Evolutionary conservation across 2,888 invertebrate species (phyloP).

Genomic region (Cheilosia soror): DNA sequence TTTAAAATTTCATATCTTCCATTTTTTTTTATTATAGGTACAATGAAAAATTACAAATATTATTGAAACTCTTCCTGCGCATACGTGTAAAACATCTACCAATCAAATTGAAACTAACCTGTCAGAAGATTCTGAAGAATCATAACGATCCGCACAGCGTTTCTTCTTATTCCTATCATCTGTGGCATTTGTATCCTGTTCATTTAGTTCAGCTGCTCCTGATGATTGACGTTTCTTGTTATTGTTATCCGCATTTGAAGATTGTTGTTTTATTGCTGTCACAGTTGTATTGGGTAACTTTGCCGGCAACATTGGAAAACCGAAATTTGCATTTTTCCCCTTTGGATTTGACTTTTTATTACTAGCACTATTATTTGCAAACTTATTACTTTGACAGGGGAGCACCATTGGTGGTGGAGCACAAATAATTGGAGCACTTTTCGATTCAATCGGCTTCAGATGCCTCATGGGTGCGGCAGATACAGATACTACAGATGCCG

Average conservation of each 20-base stretch:
- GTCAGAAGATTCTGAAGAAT: slow-evolving; percentile 97
- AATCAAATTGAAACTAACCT: slow-evolving; percentile 86
- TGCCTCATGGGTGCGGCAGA: slow-evolving; percentile 15
- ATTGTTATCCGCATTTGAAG: slow-evolving; percentile 25
- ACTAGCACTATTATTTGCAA: slow-evolving; percentile 28
- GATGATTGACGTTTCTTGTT: slow-evolving; percentile 48
- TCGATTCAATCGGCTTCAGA: slow-evolving; percentile 24
- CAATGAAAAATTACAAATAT: too few relatives aligned
- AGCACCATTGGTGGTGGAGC: slow-evolving; percentile 65
- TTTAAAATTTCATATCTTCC: too few relatives aligned
- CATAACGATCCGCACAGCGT: slow-evolving; percentile 95
- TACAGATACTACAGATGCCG: slow-evolving; percentile 25
- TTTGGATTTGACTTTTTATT: slow-evolving; percentile 54
- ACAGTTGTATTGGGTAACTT: slow-evolving; percentile 7
- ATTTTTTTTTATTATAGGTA: too few relatives aligned
- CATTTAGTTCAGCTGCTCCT: background rate
- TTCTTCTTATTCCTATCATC: slow-evolving; percentile 91
- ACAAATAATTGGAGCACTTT: slow-evolving; percentile 63
- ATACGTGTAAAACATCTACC: background rate
- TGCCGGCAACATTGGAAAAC: slow-evolving; percentile 46
- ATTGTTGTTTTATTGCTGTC: slow-evolving; percentile 25
- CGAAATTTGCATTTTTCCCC: slow-evolving; percentile 56
- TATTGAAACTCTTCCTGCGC: too few relatives aligned
- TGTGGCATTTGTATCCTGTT: slow-evolving; percentile 78
- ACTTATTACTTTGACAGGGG: slow-evolving; percentile 36